Evolutionary conservation across 92 coral and sea anemone species (phyloP).

Genomic region (Zoanthus solanderi): DNA sequence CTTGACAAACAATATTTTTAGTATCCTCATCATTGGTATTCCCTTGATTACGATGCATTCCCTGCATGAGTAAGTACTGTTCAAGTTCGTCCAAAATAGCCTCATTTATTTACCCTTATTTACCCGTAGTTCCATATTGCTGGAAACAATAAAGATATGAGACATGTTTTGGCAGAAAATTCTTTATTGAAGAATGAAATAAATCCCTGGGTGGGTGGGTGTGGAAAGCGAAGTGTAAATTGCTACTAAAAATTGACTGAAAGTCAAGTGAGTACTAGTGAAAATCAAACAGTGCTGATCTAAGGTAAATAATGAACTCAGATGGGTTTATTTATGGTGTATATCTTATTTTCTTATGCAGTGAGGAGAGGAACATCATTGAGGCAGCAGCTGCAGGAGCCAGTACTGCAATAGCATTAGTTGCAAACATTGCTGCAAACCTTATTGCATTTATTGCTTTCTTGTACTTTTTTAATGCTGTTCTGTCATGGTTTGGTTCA

Average conservation of each 20-base stretch:
- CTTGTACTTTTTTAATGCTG: slow-evolving; percentile 90
- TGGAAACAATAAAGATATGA: no score
- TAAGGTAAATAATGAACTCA: no score
- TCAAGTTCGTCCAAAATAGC: slow-evolving; percentile 3
- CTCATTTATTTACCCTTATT: not conserved
- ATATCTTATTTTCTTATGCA: slow-evolving; percentile 24
- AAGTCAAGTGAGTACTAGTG: no score
- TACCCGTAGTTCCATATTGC: no score
- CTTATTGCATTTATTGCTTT: slow-evolving; percentile 93
- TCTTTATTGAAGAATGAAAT: no score
- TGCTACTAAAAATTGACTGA: no score
- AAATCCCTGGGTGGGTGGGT: no score
- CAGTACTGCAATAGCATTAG: slow-evolving; percentile 83
- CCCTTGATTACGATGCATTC: not conserved
- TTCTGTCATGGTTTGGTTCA: slow-evolving; percentile 89
- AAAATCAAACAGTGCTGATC: no score
- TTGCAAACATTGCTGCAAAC: slow-evolving; percentile 96
- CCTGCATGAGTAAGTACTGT: not conserved
- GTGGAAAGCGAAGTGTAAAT: no score
- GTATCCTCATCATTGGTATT: not conserved
- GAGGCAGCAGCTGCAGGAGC: slow-evolving; percentile 99
- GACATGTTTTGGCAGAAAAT: no score
- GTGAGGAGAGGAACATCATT: slow-evolving; percentile 88
- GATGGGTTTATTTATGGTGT: not conserved
- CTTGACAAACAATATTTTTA: not conserved